Evolutionary conservation across 2,113 vertebrate species (phyloP).

Genomic region (Ceyx cyanopectus): DNA sequence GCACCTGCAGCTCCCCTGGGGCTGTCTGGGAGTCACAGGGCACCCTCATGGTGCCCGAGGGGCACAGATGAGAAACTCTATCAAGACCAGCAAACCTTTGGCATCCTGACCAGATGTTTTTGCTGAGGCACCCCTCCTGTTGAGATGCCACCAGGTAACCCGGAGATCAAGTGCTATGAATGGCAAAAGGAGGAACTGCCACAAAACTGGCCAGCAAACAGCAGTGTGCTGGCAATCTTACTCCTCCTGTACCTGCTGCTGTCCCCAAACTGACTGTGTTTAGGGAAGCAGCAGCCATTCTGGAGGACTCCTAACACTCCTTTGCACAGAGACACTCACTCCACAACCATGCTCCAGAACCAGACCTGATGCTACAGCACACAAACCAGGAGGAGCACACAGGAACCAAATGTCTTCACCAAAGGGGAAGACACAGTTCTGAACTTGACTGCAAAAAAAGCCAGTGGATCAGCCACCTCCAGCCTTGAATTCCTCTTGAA

Average conservation of each 20-base stretch:
- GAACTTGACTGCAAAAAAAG: background rate
- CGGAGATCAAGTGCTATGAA: accelerated
- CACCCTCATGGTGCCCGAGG: accelerated
- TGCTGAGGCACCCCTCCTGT: background rate
- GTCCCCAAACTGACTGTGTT: background rate
- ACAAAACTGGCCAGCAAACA: background rate
- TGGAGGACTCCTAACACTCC: background rate
- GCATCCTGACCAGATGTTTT: background rate
- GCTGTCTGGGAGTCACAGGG: background rate
- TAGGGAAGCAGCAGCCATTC: accelerated
- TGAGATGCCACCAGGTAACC: background rate
- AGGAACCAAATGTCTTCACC: background rate
- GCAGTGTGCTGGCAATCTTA: background rate
- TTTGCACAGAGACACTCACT: background rate
- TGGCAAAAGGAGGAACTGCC: accelerated
- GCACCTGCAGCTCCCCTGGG: accelerated
- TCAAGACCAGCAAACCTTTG: accelerated
- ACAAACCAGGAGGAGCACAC: too few relatives aligned
- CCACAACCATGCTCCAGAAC: background rate
- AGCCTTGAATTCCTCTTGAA: background rate
- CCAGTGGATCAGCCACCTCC: background rate
- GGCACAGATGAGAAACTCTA: accelerated
- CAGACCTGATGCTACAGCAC: background rate
- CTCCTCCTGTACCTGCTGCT: background rate
- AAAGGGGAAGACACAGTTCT: background rate